Percentiles rank a stretch among this genome's conserved stretches.
These are phyloP conservation scores for Ennomos quercinarius DNA, from an alignment of 2,888 invertebrate species.

Conservation along the genomic window DNA sequence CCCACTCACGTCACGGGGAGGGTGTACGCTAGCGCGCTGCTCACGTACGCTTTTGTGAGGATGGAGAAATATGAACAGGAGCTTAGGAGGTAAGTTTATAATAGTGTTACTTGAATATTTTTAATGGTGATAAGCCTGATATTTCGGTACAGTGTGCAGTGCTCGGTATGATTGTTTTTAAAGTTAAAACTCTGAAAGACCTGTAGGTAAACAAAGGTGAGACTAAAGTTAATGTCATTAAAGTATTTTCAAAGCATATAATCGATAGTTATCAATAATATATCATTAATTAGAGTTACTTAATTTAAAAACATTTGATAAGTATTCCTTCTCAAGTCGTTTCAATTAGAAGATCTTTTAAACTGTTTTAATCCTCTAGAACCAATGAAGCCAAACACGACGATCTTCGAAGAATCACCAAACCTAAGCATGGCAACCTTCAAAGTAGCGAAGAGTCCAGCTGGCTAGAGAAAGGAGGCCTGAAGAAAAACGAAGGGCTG, in stretches of 20 bases:
- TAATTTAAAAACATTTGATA: too few relatives aligned
- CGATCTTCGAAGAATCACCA: slow-evolving; percentile 42
- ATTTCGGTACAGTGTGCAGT: too few relatives aligned
- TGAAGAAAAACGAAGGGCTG: slow-evolving; percentile 63
- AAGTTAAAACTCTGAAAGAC: too few relatives aligned
- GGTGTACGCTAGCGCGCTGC: slow-evolving; percentile 65
- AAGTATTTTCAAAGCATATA: too few relatives aligned
- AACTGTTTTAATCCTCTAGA: slow-evolving; percentile 1
- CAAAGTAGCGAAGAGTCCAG: slow-evolving; percentile 27
- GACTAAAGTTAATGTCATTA: too few relatives aligned
- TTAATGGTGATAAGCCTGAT: too few relatives aligned
- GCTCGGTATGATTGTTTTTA: too few relatives aligned
- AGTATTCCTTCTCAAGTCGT: too few relatives aligned
- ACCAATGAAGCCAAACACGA: slow-evolving; percentile 15
- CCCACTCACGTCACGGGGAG: slow-evolving; percentile 54
- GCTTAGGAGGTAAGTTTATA: slow-evolving; percentile 45
- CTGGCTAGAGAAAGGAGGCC: slow-evolving; percentile 42
- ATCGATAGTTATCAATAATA: too few relatives aligned
- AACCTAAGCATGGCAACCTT: slow-evolving; percentile 39
- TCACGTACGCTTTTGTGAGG: slow-evolving; percentile 67
- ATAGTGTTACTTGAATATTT: not conserved
- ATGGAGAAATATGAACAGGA: slow-evolving; percentile 64
- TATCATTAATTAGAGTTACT: too few relatives aligned
- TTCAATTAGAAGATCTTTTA: not conserved
- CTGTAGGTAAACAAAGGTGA: too few relatives aligned